A percentile compares a stretch with the other conserved stretches of the same genome.
Evolutionary conservation across 2,888 invertebrate species (phyloP).

Genomic region (Antheraea assamensis): DNA sequence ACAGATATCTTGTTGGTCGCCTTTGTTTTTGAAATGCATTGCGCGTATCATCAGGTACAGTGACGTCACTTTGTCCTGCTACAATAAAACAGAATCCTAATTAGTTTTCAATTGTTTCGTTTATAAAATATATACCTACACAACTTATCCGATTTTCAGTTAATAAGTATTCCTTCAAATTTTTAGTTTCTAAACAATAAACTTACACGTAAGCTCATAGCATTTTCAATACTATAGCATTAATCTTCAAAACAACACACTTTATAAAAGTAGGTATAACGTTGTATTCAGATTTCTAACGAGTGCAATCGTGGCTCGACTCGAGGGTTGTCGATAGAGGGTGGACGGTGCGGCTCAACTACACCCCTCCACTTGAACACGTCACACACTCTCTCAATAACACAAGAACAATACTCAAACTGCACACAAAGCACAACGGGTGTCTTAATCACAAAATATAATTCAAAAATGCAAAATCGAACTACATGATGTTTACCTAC

Average conservation of each 20-base stretch:
- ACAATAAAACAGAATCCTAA: too few relatives aligned
- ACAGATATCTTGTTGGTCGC: too few relatives aligned
- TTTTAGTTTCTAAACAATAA: too few relatives aligned
- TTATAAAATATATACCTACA: background rate
- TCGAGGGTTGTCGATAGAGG: conserved; percentile 58
- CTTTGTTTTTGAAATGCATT: too few relatives aligned
- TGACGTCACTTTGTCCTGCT: too few relatives aligned
- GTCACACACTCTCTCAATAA: conserved; percentile 53
- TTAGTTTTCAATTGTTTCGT: too few relatives aligned
- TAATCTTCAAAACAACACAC: background rate
- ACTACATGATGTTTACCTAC: background rate
- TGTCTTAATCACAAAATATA: background rate
- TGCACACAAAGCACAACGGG: conserved; percentile 19
- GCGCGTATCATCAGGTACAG: too few relatives aligned
- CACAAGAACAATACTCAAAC: conserved; percentile 24
- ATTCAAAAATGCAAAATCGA: background rate
- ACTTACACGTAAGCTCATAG: background rate
- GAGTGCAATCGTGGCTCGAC: conserved; percentile 21
- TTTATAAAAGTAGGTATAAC: background rate
- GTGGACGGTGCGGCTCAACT: conserved; percentile 41
- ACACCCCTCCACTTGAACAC: conserved; percentile 70
- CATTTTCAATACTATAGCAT: background rate
- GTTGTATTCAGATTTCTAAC: conserved; percentile 10
- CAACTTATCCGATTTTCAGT: too few relatives aligned
- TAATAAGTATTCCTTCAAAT: too few relatives aligned